phyloP scores from a whole-genome alignment of 37 sponge, comb jelly and placozoan species.

The Axinella damicornis region DNA sequence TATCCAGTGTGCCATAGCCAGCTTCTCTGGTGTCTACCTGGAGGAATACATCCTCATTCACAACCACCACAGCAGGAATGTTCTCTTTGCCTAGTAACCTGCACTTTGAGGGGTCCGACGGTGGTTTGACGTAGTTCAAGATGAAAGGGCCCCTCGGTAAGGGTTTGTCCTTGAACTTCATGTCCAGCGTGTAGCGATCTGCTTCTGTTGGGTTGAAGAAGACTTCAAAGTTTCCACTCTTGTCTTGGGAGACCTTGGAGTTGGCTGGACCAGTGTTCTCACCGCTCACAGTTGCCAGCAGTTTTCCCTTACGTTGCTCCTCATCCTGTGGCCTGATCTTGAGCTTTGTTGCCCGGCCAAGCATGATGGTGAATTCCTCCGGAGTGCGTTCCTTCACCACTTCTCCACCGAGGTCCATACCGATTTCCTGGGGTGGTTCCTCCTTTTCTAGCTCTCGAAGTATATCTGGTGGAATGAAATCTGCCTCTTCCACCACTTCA shows the following conservation, averaged over 20 bases:
- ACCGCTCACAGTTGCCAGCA: neutral
- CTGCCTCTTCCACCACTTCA: neutral
- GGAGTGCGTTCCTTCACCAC: slow-evolving; percentile 35
- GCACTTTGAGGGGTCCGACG: slow-evolving; percentile 51
- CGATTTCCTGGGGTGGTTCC: neutral
- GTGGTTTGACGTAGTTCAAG: slow-evolving; percentile 28
- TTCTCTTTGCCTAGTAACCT: slow-evolving; percentile 39
- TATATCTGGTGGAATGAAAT: too few relatives aligned
- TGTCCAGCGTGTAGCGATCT: slow-evolving; percentile 40
- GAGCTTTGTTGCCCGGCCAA: slow-evolving; percentile 17
- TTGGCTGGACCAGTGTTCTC: slow-evolving; percentile 17
- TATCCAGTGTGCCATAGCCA: slow-evolving; percentile 38
- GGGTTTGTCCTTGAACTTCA: slow-evolving; percentile 24
- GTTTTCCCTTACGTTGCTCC: neutral
- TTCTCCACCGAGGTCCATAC: slow-evolving; percentile 38
- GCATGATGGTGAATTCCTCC: neutral
- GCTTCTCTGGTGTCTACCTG: slow-evolving; percentile 26
- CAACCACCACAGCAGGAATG: neutral
- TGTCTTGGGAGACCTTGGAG: neutral
- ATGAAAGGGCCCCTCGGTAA: slow-evolving; percentile 63
- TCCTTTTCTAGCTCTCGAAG: too few relatives aligned
- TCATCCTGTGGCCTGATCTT: neutral
- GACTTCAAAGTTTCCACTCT: slow-evolving; percentile 40
- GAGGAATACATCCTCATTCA: slow-evolving; percentile 23
- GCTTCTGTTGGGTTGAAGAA: slow-evolving; percentile 46